phyloP scores from a whole-genome alignment of 2,888 invertebrate genomes.

The Scotopteryx bipunctaria region DNA sequence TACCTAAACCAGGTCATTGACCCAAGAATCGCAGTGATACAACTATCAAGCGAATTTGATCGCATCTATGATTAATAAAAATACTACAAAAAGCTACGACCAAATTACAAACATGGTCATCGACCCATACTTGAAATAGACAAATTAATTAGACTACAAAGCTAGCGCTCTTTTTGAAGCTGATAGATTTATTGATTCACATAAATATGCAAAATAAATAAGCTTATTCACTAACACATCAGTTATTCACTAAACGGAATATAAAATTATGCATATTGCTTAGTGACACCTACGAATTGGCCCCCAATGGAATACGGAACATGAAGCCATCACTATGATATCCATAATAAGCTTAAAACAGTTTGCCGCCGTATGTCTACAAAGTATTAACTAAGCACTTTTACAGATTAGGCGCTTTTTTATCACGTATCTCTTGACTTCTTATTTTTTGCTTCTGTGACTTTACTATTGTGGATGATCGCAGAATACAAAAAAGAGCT shows the following conservation, averaged over 20 bases:
- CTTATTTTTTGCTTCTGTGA: too few species aligned
- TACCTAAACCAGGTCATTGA: too few species aligned
- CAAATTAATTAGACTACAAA: conserved; percentile 12
- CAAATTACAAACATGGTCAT: conserved; percentile 15
- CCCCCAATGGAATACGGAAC: conserved; percentile 13
- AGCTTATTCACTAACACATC: conserved; percentile 14
- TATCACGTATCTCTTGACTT: too few species aligned
- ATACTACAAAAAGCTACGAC: neutral
- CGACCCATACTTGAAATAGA: conserved; percentile 6
- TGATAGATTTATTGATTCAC: conserved; percentile 23
- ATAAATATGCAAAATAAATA: conserved; percentile 19
- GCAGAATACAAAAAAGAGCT: too few species aligned
- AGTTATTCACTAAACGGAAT: conserved; percentile 44
- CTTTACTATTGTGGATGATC: too few species aligned
- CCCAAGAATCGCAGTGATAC: too few species aligned
- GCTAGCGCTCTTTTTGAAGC: conserved; percentile 14
- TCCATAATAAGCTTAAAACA: neutral
- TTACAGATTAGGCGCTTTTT: too few species aligned
- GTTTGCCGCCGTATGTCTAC: neutral
- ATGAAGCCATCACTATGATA: conserved; percentile 22
- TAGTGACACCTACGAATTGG: conserved; percentile 46
- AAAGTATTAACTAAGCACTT: neutral
- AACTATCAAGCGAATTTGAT: too few species aligned
- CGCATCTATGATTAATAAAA: neutral
- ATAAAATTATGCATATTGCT: conserved; percentile 60